These are phyloP conservation scores for Leptopilina syphax DNA, from an alignment of 2,888 invertebrate species.

Conservation along the genomic window DNA sequence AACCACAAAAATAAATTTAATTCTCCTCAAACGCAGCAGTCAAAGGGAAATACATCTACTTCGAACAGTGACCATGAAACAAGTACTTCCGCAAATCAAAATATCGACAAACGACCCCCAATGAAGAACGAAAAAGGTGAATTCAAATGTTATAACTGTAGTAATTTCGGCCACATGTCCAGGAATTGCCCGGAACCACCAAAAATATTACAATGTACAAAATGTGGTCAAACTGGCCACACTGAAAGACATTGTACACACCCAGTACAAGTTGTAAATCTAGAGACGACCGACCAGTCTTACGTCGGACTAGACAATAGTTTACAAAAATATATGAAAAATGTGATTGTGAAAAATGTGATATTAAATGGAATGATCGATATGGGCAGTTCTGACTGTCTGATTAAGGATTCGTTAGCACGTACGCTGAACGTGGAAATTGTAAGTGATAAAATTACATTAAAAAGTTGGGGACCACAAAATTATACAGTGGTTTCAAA, in stretches of 20 bases:
- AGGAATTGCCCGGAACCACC: not conserved
- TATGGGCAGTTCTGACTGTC: not conserved
- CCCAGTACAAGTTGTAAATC: not conserved
- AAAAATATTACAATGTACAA: not conserved
- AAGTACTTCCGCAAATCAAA: no score
- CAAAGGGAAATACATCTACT: no score
- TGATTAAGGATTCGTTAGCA: not conserved
- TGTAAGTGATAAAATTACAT: no score
- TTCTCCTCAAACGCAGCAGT: no score
- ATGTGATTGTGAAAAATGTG: not conserved
- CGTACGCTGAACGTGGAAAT: not conserved
- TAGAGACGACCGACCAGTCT: not conserved
- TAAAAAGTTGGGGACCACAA: no score
- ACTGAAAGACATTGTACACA: not conserved
- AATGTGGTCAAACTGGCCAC: not conserved
- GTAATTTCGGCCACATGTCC: not conserved
- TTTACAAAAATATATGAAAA: constrained; percentile 6
- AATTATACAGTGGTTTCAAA: not conserved
- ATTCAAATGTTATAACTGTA: no score
- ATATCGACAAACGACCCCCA: no score
- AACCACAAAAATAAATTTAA: no score
- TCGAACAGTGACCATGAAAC: no score
- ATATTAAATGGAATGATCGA: not conserved
- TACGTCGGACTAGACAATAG: constrained; percentile 13
- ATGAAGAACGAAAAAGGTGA: no score